Evolutionary conservation across 92 coral and sea anemone species (phyloP).

Genomic region (Heteractis magnifica): DNA sequence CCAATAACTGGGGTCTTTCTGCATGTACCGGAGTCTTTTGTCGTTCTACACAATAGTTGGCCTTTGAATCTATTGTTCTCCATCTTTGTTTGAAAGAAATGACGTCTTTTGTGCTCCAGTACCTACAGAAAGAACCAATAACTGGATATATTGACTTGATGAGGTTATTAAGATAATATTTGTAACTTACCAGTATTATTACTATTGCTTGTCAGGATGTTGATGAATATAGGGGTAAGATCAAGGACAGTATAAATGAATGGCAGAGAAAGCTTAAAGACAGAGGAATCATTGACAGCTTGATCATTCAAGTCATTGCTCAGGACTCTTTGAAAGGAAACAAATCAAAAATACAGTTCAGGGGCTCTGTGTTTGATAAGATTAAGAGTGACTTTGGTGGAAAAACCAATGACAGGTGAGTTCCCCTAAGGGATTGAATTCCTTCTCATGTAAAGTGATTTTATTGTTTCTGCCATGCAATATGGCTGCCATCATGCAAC

Average conservation of each 20-base stretch:
- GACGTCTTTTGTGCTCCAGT: no score
- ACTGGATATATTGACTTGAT: no score
- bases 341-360: slow-evolving; percentile 83
- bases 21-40: no score
- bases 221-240: slow-evolving; percentile 79
- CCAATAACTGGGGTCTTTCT: no score
- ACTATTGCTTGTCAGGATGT: slow-evolving; percentile 58
- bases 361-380: slow-evolving; percentile 95
- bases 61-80: no score
- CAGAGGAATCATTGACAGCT: slow-evolving; percentile 79
- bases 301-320: slow-evolving; percentile 85
- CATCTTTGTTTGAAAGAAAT: no score
- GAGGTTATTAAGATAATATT: no score
- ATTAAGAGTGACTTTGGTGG: slow-evolving; percentile 99
- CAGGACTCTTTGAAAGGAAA: slow-evolving; percentile 81
- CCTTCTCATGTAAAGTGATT: not conserved
- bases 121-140: no score
- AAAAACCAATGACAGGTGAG: slow-evolving; percentile 87
- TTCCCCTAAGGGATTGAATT: not conserved
- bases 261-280: slow-evolving; percentile 85
- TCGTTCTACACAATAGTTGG: no score
- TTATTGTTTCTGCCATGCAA: not conserved
- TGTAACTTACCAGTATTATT: no score
- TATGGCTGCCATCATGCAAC: not conserved
- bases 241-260: slow-evolving; percentile 80